phyloP scores from a whole-genome alignment of 2,113 vertebrate species.

The Synchiropus splendidus region DNA sequence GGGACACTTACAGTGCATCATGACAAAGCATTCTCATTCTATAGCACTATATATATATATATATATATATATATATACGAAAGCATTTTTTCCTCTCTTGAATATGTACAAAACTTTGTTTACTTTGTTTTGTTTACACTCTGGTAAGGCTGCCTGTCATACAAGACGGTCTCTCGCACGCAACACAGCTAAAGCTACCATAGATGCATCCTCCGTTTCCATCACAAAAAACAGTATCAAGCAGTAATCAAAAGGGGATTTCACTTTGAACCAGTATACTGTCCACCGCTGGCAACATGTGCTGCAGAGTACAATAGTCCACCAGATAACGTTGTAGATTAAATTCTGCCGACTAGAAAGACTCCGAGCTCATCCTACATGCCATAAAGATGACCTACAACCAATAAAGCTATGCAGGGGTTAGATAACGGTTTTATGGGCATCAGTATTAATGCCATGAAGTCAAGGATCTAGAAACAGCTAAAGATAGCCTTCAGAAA shows the following conservation, averaged over 20 bases:
- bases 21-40: no score
- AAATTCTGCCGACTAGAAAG: slow-evolving; percentile 16
- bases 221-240: no score
- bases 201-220: no score
- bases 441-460: slow-evolving; percentile 34
- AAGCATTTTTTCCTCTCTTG: slow-evolving; percentile 14
- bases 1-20: no score
- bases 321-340: slow-evolving; percentile 23
- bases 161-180: no score
- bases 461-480: slow-evolving; percentile 35
- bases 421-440: slow-evolving; percentile 36
- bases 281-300: no score
- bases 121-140: no score
- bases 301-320: slow-evolving; percentile 26
- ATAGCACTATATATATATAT: background rate
- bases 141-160: no score
- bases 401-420: slow-evolving; percentile 19
- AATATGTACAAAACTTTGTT: no score
- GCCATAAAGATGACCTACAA: slow-evolving; percentile 29
- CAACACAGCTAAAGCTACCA: no score
- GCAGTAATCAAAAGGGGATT: no score
- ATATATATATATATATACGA: slow-evolving; percentile 8
- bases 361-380: slow-evolving; percentile 10
- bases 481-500: slow-evolving; percentile 39
- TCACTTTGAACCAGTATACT: background rate